Percentiles rank a stretch among this genome's conserved stretches.
These are phyloP conservation scores for Arge pagana DNA, from an alignment of 2,888 invertebrate genomes.

Conservation along the genomic window DNA sequence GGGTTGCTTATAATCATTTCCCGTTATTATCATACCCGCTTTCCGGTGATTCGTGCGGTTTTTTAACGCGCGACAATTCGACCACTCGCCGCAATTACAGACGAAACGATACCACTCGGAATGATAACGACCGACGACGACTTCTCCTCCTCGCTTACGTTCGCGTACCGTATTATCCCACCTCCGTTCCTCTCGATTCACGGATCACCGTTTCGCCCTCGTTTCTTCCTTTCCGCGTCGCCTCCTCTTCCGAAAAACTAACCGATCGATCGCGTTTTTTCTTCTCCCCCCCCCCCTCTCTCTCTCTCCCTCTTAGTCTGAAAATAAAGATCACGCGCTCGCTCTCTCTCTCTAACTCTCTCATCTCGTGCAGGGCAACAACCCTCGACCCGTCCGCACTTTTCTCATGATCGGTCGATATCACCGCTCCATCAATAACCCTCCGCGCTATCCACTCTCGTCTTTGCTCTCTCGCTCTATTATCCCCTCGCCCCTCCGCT, in stretches of 20 bases:
- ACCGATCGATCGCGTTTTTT: neutral
- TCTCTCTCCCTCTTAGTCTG: slow-evolving; percentile 22
- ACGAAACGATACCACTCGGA: no score
- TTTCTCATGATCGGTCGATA: slow-evolving; percentile 20
- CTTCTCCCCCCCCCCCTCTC: slow-evolving; percentile 16
- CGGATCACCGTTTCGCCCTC: neutral
- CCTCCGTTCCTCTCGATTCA: neutral
- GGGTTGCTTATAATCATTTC: no score
- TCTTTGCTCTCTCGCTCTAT: neutral
- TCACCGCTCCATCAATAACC: slow-evolving; percentile 19
- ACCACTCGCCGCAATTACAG: no score
- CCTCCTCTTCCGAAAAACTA: neutral
- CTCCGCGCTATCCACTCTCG: slow-evolving; percentile 15
- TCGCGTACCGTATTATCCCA: neutral
- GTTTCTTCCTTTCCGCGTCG: neutral
- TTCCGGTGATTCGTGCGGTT: no score
- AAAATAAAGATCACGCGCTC: slow-evolving; percentile 1
- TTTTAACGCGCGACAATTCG: no score
- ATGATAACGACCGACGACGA: no score
- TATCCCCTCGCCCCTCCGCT: neutral
- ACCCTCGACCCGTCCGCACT: slow-evolving; percentile 9
- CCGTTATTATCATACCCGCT: no score
- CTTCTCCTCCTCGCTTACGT: no score
- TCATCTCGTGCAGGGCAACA: neutral
- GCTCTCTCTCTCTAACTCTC: slow-evolving; percentile 18